These are phyloP conservation scores for Melieria crassipennis DNA, from an alignment of 2,888 invertebrate species.

Conservation along the genomic window DNA sequence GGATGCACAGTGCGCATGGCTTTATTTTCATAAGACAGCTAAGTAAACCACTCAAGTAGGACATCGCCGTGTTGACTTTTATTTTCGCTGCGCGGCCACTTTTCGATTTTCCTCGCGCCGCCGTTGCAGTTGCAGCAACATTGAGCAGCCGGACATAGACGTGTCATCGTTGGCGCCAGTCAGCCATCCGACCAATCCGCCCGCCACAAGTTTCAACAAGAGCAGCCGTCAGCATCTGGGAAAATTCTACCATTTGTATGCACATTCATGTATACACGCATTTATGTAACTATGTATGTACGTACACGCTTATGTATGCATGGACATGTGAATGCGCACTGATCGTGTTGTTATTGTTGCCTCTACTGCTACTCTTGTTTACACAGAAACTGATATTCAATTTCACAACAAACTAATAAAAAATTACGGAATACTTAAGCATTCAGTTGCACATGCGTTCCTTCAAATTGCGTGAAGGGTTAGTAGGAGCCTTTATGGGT, in stretches of 20 bases:
- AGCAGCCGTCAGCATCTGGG: slow-evolving; percentile 21
- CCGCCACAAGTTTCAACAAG: slow-evolving; percentile 12
- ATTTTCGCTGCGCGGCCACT: slow-evolving; percentile 14
- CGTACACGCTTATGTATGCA: background rate
- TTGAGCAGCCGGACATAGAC: slow-evolving; percentile 50
- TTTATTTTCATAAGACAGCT: slow-evolving; percentile 62
- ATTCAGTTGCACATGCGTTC: slow-evolving; percentile 5
- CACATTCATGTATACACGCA: background rate
- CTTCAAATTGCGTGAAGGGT: no score
- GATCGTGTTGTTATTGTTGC: slow-evolving; percentile 29
- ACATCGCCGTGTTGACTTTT: slow-evolving; percentile 47
- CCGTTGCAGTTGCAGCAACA: slow-evolving; percentile 10
- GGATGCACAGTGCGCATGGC: slow-evolving; percentile 25
- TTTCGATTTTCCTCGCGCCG: slow-evolving; percentile 5
- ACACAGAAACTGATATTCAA: slow-evolving; percentile 66
- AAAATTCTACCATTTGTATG: background rate
- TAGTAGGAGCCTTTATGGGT: no score
- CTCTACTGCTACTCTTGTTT: slow-evolving; percentile 55
- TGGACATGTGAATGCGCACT: background rate
- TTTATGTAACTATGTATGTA: slow-evolving; percentile 6
- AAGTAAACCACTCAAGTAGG: slow-evolving; percentile 62
- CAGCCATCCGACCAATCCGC: slow-evolving; percentile 8
- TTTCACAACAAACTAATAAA: slow-evolving; percentile 56
- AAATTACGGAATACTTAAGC: slow-evolving; percentile 23
- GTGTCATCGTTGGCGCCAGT: slow-evolving; percentile 62